A percentile compares a stretch with the other conserved stretches of the same genome.
phyloP scores from a whole-genome alignment of 2,113 vertebrate species.

The Labrus mixtus region DNA sequence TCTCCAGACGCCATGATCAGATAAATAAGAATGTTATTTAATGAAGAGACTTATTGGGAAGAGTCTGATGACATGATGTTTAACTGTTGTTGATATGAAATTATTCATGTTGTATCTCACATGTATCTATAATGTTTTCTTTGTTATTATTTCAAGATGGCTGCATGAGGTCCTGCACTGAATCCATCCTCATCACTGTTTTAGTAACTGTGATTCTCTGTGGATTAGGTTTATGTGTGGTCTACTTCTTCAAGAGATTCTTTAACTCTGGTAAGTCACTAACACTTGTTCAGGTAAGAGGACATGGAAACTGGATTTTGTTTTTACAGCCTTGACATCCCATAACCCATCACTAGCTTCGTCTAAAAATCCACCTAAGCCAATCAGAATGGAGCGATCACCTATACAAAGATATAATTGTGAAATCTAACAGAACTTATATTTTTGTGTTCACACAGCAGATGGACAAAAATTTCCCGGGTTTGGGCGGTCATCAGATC shows the following conservation, averaged over 20 bases:
- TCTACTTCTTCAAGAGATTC: accelerated
- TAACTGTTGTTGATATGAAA: neutral
- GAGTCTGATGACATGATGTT: too few relatives aligned
- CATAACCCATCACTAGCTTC: neutral
- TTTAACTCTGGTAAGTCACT: neutral
- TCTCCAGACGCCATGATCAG: too few relatives aligned
- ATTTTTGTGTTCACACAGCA: neutral
- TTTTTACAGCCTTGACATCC: neutral
- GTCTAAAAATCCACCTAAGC: too few relatives aligned
- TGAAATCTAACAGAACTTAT: neutral
- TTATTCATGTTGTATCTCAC: accelerated
- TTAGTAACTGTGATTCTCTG: accelerated
- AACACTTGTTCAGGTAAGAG: neutral
- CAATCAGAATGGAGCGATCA: too few relatives aligned
- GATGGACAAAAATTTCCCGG: accelerated
- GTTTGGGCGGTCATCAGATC: too few relatives aligned
- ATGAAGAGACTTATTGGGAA: too few relatives aligned
- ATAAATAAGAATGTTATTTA: too few relatives aligned
- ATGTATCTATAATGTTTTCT: neutral
- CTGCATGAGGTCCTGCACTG: accelerated
- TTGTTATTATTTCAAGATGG: neutral
- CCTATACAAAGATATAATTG: too few relatives aligned
- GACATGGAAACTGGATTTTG: neutral
- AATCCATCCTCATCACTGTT: accelerated
- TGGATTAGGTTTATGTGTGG: neutral